Evolutionary conservation across 1,140 invertebrate genomes (phyloP).

Genomic region (Cydia fagiglandana): DNA sequence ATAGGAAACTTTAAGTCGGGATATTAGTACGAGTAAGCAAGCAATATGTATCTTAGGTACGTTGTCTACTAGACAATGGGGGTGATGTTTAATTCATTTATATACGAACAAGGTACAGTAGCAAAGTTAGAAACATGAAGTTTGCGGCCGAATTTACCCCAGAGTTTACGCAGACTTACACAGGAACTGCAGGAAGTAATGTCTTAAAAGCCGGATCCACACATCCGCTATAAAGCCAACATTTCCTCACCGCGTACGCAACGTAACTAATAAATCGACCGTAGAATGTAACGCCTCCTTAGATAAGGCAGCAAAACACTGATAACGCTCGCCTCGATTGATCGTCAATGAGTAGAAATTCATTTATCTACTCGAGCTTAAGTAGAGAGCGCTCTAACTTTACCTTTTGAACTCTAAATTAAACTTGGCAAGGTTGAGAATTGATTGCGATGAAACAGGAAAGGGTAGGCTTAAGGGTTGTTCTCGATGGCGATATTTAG

Average conservation of each 20-base stretch:
- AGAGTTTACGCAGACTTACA: too few relatives aligned
- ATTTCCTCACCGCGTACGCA: constrained; percentile 7
- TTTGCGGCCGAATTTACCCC: too few relatives aligned
- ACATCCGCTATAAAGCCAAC: constrained; percentile 7
- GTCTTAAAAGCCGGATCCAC: neutral
- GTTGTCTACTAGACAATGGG: too few relatives aligned
- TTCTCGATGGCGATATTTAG: constrained; percentile 9
- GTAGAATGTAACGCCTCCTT: constrained; percentile 30
- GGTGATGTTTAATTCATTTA: too few relatives aligned
- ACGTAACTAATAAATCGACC: constrained; percentile 28
- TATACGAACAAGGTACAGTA: too few relatives aligned
- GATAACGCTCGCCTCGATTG: constrained; percentile 48
- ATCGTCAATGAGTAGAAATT: constrained; percentile 53
- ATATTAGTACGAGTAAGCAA: too few relatives aligned
- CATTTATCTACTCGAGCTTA: constrained; percentile 49
- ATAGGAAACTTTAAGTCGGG: too few relatives aligned
- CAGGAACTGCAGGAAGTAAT: neutral
- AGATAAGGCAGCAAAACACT: constrained; percentile 52
- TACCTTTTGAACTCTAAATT: constrained; percentile 32
- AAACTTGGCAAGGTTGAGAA: neutral
- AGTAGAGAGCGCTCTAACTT: constrained; percentile 23
- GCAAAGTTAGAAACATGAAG: neutral
- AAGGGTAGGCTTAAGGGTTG: constrained; percentile 19
- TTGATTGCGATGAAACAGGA: neutral
- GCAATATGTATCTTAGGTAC: too few relatives aligned